These are phyloP conservation scores for Salvator merianae DNA, from an alignment of 2,113 vertebrate species.

Conservation along the genomic window DNA sequence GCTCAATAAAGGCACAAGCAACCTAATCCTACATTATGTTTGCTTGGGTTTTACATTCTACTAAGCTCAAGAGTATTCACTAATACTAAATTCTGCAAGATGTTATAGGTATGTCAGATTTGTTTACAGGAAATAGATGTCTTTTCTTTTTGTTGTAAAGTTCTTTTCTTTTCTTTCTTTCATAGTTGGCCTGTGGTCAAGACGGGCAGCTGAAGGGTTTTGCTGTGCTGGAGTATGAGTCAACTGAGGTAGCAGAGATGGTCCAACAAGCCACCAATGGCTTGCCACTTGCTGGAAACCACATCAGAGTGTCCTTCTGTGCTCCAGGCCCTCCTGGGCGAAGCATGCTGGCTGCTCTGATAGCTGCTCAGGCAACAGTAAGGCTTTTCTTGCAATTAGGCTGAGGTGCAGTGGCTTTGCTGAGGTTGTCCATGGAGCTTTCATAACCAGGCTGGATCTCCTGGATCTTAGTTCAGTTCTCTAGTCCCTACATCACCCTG, in stretches of 20 bases:
- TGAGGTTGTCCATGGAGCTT: no score
- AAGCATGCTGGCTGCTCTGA: slow-evolving; percentile 91
- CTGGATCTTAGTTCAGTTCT: no score
- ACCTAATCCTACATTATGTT: neutral
- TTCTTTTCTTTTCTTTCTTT: fast-evolving
- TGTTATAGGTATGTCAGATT: neutral
- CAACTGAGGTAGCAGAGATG: slow-evolving; percentile 81
- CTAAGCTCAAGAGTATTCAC: neutral
- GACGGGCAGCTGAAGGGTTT: slow-evolving; percentile 90
- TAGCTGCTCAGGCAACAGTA: slow-evolving; percentile 92
- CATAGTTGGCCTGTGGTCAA: slow-evolving; percentile 89
- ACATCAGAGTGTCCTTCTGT: slow-evolving; percentile 88
- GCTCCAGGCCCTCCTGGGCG: slow-evolving; percentile 90
- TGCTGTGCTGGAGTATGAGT: slow-evolving; percentile 86
- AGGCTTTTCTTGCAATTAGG: neutral
- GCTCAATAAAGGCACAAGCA: no score
- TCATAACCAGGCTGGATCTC: no score
- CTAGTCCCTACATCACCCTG: no score
- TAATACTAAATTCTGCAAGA: neutral
- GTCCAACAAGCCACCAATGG: slow-evolving; percentile 79
- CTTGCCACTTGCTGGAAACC: slow-evolving; percentile 76
- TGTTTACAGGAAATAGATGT: neutral
- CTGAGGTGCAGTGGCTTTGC: no score
- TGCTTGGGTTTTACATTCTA: no score
- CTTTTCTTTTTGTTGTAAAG: neutral